Conservation (phyloP, 2,888 invertebrate genomes). For the Rhagium mordax region DNA sequence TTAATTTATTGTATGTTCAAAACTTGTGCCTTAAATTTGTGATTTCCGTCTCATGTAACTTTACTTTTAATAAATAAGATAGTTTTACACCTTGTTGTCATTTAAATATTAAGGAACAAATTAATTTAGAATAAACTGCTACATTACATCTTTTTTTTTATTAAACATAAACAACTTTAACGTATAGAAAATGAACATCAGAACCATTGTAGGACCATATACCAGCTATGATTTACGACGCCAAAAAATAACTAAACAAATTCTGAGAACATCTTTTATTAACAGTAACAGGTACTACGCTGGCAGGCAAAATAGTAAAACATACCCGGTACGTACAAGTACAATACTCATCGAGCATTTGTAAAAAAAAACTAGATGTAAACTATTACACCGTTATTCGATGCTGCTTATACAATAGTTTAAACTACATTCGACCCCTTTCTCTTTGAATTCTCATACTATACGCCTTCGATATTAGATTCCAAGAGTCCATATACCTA, state of each 20-base stretch:
- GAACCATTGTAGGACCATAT: too few relatives aligned
- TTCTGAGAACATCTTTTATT: constrained; percentile 14
- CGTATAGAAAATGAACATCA: too few relatives aligned
- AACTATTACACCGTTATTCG: neutral
- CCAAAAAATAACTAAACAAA: neutral
- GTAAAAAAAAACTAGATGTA: constrained; percentile 30
- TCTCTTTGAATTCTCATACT: constrained; percentile 89
- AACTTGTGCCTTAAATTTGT: constrained; percentile 57
- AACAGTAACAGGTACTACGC: constrained; percentile 19
- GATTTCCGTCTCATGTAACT: constrained; percentile 43
- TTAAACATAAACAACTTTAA: too few relatives aligned
- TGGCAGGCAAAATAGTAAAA: constrained; percentile 45
- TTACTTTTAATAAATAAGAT: neutral
- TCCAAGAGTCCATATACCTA: constrained; percentile 97
- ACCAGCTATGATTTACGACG: neutral
- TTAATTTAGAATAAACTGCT: too few relatives aligned
- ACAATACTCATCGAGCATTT: neutral
- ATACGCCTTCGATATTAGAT: constrained; percentile 92
- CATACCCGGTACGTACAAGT: constrained; percentile 34
- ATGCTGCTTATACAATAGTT: constrained; percentile 9
- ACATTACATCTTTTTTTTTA: too few relatives aligned
- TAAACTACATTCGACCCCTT: constrained; percentile 66
- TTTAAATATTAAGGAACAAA: too few relatives aligned
- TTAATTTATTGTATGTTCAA: constrained; percentile 47
- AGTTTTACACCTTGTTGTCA: neutral